Evolutionary conservation across 2,797 vertebrate species (phyloP).

Genomic region (Fundulus diaphanus): DNA sequence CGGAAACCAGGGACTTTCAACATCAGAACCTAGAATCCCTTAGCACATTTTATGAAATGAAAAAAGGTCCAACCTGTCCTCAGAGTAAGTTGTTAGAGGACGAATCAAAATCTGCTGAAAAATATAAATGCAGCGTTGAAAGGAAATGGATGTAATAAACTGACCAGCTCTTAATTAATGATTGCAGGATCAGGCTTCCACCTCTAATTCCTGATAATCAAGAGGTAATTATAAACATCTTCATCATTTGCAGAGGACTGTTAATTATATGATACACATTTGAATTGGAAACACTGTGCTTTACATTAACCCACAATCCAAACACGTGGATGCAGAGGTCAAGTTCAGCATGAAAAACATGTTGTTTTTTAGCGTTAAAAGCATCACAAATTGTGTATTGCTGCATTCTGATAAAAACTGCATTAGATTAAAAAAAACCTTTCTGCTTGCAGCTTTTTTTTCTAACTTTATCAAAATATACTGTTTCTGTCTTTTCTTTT

Average conservation of each 20-base stretch:
- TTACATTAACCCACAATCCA: not conserved
- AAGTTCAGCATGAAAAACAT: not conserved
- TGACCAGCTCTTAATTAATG: not conserved
- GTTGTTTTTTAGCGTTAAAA: not conserved
- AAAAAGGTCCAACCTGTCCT: not conserved
- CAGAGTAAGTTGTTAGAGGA: not conserved
- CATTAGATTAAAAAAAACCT: not conserved
- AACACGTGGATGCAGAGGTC: not conserved
- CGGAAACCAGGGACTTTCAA: not conserved
- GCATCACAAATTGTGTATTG: not conserved
- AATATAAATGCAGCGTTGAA: not conserved
- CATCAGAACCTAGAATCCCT: too few species aligned
- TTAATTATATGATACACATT: not conserved
- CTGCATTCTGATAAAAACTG: not conserved
- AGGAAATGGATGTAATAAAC: not conserved
- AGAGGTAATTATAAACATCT: not conserved
- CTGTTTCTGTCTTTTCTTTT: constrained; percentile 7
- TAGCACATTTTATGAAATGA: not conserved
- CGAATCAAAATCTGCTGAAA: not conserved
- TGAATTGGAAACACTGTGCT: constrained; percentile 2
- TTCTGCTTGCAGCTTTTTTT: not conserved
- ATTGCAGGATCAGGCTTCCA: constrained; percentile 6
- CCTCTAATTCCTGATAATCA: constrained; percentile 20
- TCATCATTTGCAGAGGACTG: not conserved
- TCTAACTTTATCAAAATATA: not conserved